Conservation (phyloP, 1,140 invertebrate genomes). For the Papilio helenus region DNA sequence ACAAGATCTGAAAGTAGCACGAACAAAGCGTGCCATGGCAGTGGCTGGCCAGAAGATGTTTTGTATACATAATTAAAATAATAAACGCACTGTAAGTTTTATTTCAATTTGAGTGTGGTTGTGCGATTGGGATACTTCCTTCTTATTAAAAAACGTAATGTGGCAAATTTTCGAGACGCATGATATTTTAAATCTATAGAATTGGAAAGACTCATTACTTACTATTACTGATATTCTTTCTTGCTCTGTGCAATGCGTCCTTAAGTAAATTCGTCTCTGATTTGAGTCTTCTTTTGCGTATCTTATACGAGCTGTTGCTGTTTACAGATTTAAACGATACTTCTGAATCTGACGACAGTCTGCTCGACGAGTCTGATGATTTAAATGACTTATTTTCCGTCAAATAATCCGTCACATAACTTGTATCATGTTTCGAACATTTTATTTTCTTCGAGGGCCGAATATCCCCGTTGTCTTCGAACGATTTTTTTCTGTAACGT, state of each 20-base stretch:
- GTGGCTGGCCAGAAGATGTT: no score
- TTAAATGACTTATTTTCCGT: constrained; percentile 49
- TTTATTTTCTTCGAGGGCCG: constrained; percentile 68
- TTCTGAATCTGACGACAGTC: constrained; percentile 68
- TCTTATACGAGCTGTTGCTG: constrained; percentile 71
- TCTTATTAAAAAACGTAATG: background rate
- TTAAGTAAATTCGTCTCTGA: constrained; percentile 71
- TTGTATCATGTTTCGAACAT: constrained; percentile 57
- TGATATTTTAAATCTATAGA: no score
- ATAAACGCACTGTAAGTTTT: no score
- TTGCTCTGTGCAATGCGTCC: constrained; percentile 64
- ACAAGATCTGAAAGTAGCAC: no score
- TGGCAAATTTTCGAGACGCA: no score
- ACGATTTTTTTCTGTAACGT: constrained; percentile 62
- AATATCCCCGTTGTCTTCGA: constrained; percentile 54
- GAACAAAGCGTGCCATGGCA: no score
- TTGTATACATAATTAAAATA: no score
- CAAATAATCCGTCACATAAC: constrained; percentile 52
- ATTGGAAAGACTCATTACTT: constrained; percentile 35
- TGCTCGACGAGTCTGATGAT: constrained; percentile 50
- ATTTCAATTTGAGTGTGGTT: background rate
- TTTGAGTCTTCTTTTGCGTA: constrained; percentile 66
- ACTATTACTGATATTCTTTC: constrained; percentile 50
- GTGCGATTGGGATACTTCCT: background rate
- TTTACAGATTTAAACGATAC: constrained; percentile 73